Conservation (phyloP, 2,888 invertebrate species). For the Rhagonycha fulva region DNA sequence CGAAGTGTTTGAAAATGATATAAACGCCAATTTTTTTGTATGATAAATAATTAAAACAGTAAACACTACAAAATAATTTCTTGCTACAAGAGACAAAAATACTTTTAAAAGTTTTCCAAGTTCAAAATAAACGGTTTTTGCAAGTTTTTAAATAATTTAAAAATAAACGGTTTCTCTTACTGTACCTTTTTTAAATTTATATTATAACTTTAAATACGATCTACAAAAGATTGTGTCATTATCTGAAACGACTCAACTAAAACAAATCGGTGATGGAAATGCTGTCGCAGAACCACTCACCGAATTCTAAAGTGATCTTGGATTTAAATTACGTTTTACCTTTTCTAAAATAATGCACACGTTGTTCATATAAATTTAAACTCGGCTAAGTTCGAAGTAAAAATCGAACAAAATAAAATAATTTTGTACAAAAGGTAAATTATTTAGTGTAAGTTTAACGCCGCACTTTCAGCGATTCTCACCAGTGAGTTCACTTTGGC, state of each 20-base stretch:
- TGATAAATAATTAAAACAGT: too few relatives aligned
- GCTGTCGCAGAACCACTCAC: slow-evolving; percentile 28
- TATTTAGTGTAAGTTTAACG: neutral
- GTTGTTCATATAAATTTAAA: neutral
- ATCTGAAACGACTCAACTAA: slow-evolving; percentile 24
- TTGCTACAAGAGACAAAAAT: too few relatives aligned
- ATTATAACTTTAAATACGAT: slow-evolving; percentile 24
- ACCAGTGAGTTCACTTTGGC: neutral
- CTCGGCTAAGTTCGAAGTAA: neutral
- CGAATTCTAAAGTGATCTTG: slow-evolving; percentile 27
- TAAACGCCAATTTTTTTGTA: too few relatives aligned
- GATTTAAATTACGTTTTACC: slow-evolving; percentile 20
- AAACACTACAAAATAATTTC: too few relatives aligned
- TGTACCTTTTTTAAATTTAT: slow-evolving; percentile 2
- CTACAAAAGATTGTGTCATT: slow-evolving; percentile 28
- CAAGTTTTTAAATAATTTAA: too few relatives aligned
- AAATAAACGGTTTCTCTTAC: neutral
- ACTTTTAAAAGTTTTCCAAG: too few relatives aligned
- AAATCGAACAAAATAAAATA: neutral
- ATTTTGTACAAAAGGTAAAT: neutral
- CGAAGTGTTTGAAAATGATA: too few relatives aligned
- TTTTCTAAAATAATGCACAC: slow-evolving; percentile 6
- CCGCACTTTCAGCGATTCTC: neutral
- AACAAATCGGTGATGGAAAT: slow-evolving; percentile 29
- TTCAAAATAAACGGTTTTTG: too few relatives aligned